Base-by-base conservation (phyloP, 2,797 vertebrate species). In the Todus mexicanus region DNA sequence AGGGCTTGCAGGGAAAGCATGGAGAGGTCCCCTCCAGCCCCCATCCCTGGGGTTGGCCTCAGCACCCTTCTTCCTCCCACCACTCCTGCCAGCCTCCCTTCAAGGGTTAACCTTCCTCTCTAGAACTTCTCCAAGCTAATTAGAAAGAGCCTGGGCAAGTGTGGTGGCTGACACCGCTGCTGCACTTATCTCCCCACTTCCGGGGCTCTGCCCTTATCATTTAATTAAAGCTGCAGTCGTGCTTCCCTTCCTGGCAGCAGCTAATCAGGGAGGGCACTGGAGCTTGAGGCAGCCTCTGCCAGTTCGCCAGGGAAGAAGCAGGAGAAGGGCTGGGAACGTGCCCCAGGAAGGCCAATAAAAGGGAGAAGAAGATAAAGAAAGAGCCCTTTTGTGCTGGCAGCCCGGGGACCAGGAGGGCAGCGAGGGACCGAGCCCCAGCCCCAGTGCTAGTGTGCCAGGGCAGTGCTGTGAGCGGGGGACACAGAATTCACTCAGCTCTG, bases 151-250 rank as follows among this genome's bases (percentile, higher is more conserved):
- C 87, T 33, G 76, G 91, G 91, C 73, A 72, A 92, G 90, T 73
- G 95, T 87, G 94, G 94, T 93, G 74, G 93, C 91, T 93, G 91
- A 81, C 90, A 92, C 79, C 5, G 1, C 79, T 5, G 1, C 15
- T 23, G 93, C 77, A 88, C 91, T 96, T 96, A 96, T 96, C 95
- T 96, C 90, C 70, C 88, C 93, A 96, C 92, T 96, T 93, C 89
- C 76, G 93, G 96, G 93, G 91, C 93, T 96, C 95, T 96, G 94
- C 87, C 96, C 94, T 95, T 96, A 96, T 96, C 95, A 96, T 94
- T 96, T 96, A 96, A 96, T 96, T 95, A 94, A 96, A 96, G 91
- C 91, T 84, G 73, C 87, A 88, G 90, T 37, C 17, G 3, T 35
- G 87, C 87, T 88, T 68, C 88, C 90, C 90, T 48, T 83, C 87